phyloP scores from a whole-genome alignment of 2,113 vertebrate genomes.

The Loxodonta africana region DNA sequence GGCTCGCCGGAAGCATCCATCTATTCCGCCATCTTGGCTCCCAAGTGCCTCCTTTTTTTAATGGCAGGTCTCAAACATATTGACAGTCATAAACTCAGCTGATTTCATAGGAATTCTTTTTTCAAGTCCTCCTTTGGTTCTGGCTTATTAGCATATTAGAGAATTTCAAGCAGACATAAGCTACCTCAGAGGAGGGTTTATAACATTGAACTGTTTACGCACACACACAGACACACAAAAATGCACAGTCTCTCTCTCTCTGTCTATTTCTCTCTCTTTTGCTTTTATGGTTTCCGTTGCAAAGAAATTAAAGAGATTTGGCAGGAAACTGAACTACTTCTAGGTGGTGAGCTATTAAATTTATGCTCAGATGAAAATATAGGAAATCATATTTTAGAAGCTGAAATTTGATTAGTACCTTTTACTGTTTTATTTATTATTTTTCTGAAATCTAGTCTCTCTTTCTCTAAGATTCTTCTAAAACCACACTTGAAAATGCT shows the following conservation, averaged over 20 bases:
- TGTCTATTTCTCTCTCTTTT: slow-evolving; percentile 20
- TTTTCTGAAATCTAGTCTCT: slow-evolving; percentile 53
- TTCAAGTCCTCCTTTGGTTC: background rate
- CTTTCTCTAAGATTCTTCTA: slow-evolving; percentile 74
- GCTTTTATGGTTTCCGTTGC: slow-evolving; percentile 76
- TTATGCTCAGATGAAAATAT: slow-evolving; percentile 73
- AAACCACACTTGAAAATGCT: slow-evolving; percentile 58
- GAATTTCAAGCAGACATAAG: slow-evolving; percentile 66
- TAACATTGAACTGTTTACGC: slow-evolving; percentile 67
- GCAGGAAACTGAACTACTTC: slow-evolving; percentile 77
- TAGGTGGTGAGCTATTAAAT: slow-evolving; percentile 82
- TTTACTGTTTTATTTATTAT: slow-evolving; percentile 51
- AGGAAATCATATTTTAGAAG: slow-evolving; percentile 77
- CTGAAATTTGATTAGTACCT: slow-evolving; percentile 80
- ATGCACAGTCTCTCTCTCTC: background rate
- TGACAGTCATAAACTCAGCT: background rate
- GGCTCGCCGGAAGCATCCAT: too few relatives aligned
- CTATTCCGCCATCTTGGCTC: too few relatives aligned
- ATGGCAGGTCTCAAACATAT: background rate
- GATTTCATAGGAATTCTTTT: background rate
- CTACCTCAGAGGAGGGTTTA: slow-evolving; percentile 79
- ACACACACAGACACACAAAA: slow-evolving; percentile 37
- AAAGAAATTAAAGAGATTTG: slow-evolving; percentile 84
- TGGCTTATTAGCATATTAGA: background rate
- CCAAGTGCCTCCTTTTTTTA: background rate